Evolutionary conservation across 2,113 vertebrate species (phyloP).

Genomic region (Otis tarda): DNA sequence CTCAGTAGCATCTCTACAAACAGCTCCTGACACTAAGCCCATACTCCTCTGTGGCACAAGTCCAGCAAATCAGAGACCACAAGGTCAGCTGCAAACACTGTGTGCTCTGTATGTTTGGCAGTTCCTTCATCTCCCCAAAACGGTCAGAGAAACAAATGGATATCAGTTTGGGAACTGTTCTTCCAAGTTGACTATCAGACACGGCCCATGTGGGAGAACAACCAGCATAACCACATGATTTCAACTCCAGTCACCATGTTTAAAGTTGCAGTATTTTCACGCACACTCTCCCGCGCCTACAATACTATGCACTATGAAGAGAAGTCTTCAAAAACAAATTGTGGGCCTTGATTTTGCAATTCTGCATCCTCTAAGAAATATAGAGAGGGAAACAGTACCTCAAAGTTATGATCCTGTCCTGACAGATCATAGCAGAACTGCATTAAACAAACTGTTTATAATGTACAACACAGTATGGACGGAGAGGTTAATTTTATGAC

Average conservation of each 20-base stretch:
- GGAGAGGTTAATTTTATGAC: not conserved
- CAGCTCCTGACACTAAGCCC: not conserved
- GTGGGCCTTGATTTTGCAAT: not conserved
- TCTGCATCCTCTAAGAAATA: not conserved
- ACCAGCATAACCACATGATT: fast-evolving
- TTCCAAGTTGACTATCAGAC: not conserved
- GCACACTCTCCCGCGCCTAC: not conserved
- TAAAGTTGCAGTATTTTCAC: not conserved
- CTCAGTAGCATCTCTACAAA: not conserved
- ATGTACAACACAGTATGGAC: not conserved
- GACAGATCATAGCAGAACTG: not conserved
- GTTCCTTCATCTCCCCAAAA: not conserved
- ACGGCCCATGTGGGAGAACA: not conserved
- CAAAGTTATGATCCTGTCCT: not conserved
- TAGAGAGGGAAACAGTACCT: not conserved
- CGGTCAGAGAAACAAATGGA: not conserved
- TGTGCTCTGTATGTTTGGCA: not conserved
- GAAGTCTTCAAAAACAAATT: not conserved
- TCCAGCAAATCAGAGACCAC: not conserved
- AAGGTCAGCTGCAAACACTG: not conserved
- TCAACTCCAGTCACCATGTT: not conserved
- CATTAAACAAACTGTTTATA: not conserved
- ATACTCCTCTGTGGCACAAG: not conserved
- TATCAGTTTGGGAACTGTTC: not conserved
- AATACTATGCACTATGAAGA: not conserved